These are phyloP conservation scores for Virgularia gustaviana DNA, from an alignment of 92 coral and sea anemone genomes.

Conservation along the genomic window DNA sequence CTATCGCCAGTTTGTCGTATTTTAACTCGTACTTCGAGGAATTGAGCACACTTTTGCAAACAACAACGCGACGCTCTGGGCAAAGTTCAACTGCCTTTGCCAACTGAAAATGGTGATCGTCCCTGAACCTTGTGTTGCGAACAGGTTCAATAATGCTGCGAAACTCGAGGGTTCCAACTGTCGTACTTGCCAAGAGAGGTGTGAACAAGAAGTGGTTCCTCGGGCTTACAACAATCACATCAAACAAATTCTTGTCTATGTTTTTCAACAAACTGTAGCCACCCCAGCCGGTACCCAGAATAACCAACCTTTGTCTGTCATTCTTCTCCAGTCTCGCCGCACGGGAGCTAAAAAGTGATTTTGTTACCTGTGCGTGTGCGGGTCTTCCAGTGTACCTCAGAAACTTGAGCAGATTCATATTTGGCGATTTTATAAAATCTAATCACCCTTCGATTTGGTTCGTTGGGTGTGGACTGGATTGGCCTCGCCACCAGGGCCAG, in stretches of 20 bases:
- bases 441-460: too few relatives aligned
- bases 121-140: conserved; percentile 90
- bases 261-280: conserved; percentile 91
- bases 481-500: too few relatives aligned
- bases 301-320: conserved; percentile 62
- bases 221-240: conserved; percentile 90
- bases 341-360: too few relatives aligned
- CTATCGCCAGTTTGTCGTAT: conserved; percentile 90
- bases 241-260: conserved; percentile 81
- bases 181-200: conserved; percentile 87
- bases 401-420: too few relatives aligned
- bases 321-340: too few relatives aligned
- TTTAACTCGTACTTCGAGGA: conserved; percentile 54
- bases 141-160: conserved; percentile 96
- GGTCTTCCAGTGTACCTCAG: too few relatives aligned
- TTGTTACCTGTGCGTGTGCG: too few relatives aligned
- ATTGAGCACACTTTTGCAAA: conserved; percentile 75
- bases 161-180: conserved; percentile 94
- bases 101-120: conserved; percentile 93
- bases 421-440: too few relatives aligned
- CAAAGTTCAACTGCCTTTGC: conserved; percentile 73
- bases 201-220: conserved; percentile 94
- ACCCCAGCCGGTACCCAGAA: conserved; percentile 97
- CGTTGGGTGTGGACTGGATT: too few relatives aligned
- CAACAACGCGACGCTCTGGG: conserved; percentile 55